A percentile compares a stretch with the other conserved stretches of the same genome.
These are phyloP conservation scores for Setophaga kirtlandii DNA, from an alignment of 2,113 vertebrate genomes.

Conservation along the genomic window DNA sequence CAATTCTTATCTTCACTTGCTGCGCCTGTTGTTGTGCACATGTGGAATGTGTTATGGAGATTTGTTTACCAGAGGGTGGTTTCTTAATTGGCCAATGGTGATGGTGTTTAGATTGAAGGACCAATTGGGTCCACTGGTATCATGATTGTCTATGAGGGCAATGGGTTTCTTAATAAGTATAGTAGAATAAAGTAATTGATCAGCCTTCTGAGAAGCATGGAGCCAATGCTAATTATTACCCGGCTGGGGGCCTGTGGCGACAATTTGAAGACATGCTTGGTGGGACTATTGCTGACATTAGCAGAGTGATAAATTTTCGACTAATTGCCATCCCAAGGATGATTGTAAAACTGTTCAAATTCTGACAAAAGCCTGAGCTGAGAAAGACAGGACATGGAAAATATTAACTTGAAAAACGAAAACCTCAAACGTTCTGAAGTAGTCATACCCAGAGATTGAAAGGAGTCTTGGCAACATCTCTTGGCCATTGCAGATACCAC, in stretches of 20 bases:
- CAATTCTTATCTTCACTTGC: neutral
- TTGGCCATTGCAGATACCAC: neutral
- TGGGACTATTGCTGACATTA: neutral
- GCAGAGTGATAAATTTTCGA: neutral
- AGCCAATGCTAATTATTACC: neutral
- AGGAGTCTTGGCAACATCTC: neutral
- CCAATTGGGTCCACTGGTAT: no score
- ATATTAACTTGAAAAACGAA: neutral
- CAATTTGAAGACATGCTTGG: neutral
- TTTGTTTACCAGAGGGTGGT: neutral
- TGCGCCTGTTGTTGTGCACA: neutral
- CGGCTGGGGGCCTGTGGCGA: neutral
- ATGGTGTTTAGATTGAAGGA: neutral
- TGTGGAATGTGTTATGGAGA: no score
- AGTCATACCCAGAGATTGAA: neutral
- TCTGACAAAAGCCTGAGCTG: neutral
- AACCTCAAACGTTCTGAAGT: rapidly evolving
- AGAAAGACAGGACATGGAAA: neutral
- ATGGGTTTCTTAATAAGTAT: neutral
- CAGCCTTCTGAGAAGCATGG: neutral
- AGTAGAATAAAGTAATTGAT: neutral
- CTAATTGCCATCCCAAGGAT: neutral
- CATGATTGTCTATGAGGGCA: neutral
- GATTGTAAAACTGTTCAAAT: neutral
- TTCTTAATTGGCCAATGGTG: no score